A percentile compares a stretch with the other conserved stretches of the same genome.
These are phyloP conservation scores for Genyomyrus donnyi DNA, from an alignment of 2,113 vertebrate species.

Conservation along the genomic window DNA sequence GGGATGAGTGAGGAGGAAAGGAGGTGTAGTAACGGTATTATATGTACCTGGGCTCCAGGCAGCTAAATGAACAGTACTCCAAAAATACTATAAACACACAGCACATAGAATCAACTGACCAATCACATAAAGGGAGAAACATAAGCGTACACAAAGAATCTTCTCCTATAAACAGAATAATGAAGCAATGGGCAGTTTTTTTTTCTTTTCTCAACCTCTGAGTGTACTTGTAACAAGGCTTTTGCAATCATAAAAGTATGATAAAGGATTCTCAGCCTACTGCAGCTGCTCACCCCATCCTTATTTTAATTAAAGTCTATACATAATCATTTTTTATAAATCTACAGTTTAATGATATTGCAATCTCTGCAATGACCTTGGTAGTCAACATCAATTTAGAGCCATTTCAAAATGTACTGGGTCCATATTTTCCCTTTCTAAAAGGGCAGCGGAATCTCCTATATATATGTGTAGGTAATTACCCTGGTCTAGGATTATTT, in stretches of 20 bases:
- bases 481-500: slow-evolving; percentile 9
- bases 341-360: slow-evolving; percentile 3
- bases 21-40: neutral
- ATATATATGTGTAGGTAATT: neutral
- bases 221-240: neutral
- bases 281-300: neutral
- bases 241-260: neutral
- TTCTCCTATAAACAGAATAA: neutral
- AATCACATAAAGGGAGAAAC: neutral
- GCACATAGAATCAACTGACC: neutral
- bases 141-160: neutral
- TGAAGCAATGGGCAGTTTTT: neutral
- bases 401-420: neutral
- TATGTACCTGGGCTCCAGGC: neutral
- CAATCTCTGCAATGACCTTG: neutral
- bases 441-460: neutral
- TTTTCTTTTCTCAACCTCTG: neutral
- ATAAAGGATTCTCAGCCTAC: neutral
- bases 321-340: slow-evolving; percentile 6
- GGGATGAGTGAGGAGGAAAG: neutral
- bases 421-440: neutral
- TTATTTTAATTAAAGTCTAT: slow-evolving; percentile 3
- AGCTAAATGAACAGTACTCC: neutral
- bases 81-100: neutral
- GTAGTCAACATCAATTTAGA: slow-evolving; percentile 2